Conservation (phyloP, 2,888 invertebrate genomes). For the Dolichopus griseipennis region DNA sequence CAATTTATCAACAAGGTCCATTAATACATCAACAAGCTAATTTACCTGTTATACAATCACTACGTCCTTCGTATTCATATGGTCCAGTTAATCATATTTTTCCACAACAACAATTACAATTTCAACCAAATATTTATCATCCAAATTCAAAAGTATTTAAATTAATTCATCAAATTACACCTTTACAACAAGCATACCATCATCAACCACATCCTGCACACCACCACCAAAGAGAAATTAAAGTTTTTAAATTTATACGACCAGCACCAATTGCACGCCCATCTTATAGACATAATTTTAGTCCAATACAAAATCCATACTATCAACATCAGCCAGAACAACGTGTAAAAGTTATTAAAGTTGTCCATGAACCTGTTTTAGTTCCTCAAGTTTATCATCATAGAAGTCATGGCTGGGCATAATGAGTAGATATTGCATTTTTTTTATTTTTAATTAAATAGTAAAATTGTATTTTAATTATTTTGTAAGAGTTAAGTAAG, state of each 20-base stretch:
- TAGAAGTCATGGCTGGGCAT: neutral
- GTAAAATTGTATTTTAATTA: no score
- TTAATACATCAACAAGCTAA: neutral
- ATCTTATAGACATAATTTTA: neutral
- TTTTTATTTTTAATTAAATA: no score
- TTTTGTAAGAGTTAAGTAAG: no score
- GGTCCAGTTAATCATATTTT: neutral
- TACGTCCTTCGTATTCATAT: neutral
- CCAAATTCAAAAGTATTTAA: neutral
- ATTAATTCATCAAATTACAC: neutral
- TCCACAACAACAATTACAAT: neutral
- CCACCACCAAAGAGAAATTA: neutral
- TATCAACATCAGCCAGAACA: neutral
- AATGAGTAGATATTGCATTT: neutral
- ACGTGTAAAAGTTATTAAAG: neutral
- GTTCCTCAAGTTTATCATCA: neutral
- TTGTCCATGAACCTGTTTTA: neutral
- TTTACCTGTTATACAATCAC: neutral
- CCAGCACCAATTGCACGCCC: neutral
- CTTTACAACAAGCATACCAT: no score
- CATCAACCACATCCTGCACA: neutral
- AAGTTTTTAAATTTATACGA: neutral
- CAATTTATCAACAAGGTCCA: neutral
- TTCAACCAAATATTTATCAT: neutral
- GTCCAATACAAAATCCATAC: no score